These are phyloP conservation scores for Psilopogon haemacephalus DNA, from an alignment of 2,113 vertebrate genomes.

Conservation along the genomic window DNA sequence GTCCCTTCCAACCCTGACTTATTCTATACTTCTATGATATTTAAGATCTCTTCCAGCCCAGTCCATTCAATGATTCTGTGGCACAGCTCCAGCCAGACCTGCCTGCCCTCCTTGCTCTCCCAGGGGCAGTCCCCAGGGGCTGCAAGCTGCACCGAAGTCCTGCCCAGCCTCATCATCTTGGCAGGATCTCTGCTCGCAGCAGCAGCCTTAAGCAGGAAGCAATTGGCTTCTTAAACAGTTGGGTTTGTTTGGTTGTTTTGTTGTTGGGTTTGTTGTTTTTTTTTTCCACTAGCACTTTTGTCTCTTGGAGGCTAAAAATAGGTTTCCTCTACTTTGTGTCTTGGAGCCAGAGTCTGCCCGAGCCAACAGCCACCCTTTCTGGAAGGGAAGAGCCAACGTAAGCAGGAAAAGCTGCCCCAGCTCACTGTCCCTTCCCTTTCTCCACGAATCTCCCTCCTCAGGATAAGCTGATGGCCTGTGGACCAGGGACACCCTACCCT, in stretches of 20 bases:
- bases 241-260: no score
- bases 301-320: constrained; percentile 5
- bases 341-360: background rate
- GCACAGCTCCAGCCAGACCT: background rate
- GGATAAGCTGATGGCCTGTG: background rate
- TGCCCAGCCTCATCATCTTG: background rate
- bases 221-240: constrained; percentile 6
- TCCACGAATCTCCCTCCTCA: background rate
- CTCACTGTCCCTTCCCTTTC: background rate
- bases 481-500: no score
- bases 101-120: background rate
- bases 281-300: background rate
- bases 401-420: background rate
- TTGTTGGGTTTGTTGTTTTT: background rate
- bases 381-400: background rate
- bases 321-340: background rate
- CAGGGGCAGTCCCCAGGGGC: background rate
- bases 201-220: constrained; percentile 21
- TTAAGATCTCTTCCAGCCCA: no score
- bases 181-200: background rate
- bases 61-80: no score
- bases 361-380: background rate
- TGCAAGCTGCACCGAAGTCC: background rate
- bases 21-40: no score
- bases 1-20: no score